Percentiles rank a stretch among this genome's conserved stretches.
phyloP scores from a whole-genome alignment of 2,113 vertebrate genomes.

The Gambusia affinis region DNA sequence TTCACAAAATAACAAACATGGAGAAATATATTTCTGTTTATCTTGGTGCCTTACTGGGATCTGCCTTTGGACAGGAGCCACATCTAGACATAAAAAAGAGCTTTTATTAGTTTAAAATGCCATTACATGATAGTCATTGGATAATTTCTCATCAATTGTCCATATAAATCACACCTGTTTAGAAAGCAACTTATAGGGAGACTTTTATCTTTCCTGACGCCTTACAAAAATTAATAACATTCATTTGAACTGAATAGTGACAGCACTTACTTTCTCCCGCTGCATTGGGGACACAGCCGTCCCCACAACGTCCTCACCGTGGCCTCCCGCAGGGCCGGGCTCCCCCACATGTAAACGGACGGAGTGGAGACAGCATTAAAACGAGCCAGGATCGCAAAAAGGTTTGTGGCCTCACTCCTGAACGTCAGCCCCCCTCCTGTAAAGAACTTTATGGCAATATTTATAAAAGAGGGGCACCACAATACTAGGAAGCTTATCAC shows the following conservation, averaged over 20 bases:
- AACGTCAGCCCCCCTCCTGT: conserved; percentile 47
- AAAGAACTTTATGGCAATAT: conserved; percentile 62
- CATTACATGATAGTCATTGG: background rate
- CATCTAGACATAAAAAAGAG: background rate
- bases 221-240: background rate
- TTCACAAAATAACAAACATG: too few relatives aligned
- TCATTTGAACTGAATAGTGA: background rate
- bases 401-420: conserved; percentile 71
- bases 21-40: background rate
- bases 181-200: background rate
- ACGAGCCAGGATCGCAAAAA: conserved; percentile 72
- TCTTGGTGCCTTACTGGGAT: background rate
- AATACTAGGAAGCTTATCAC: conserved; percentile 70
- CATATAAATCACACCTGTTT: background rate
- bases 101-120: background rate
- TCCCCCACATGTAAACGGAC: conserved; percentile 73
- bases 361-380: conserved; percentile 71
- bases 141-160: background rate
- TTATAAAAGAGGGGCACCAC: conserved; percentile 77
- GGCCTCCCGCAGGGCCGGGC: conserved; percentile 68
- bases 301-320: conserved; percentile 54
- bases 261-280: background rate
- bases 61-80: background rate
- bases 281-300: conserved; percentile 50
- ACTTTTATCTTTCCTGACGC: too few relatives aligned